Conservation (phyloP, 2,797 vertebrate species). For the Coregonus sp. region DNA sequence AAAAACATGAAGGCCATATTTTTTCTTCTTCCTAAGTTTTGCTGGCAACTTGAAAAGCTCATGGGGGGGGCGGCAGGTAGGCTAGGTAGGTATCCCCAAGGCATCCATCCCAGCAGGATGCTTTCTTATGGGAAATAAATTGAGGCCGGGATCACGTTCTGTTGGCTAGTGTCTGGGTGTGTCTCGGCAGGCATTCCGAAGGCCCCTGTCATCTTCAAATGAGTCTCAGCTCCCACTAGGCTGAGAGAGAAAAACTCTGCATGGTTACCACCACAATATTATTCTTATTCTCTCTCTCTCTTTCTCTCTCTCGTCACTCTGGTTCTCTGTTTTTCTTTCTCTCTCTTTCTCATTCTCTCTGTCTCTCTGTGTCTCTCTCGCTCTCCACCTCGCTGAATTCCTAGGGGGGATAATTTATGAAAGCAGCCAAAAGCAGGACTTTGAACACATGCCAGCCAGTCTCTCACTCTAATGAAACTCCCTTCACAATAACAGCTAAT, state of each 20-base stretch:
- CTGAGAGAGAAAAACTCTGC: slow-evolving; percentile 47
- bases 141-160: slow-evolving; percentile 31
- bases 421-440: slow-evolving; percentile 33
- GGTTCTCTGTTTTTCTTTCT: slow-evolving; percentile 6
- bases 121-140: slow-evolving; percentile 34
- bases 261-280: slow-evolving; percentile 15
- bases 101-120: slow-evolving; percentile 9
- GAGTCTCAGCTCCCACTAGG: slow-evolving; percentile 17
- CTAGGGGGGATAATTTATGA: slow-evolving; percentile 46
- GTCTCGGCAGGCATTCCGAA: slow-evolving; percentile 46
- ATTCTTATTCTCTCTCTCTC: not conserved
- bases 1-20: slow-evolving; percentile 1
- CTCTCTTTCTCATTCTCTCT: slow-evolving; percentile 11
- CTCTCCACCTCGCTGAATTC: slow-evolving; percentile 34
- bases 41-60: not conserved
- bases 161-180: slow-evolving; percentile 16
- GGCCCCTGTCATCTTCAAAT: slow-evolving; percentile 25
- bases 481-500: slow-evolving; percentile 64
- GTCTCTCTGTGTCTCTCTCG: not conserved
- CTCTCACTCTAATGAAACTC: slow-evolving; percentile 75
- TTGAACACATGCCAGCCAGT: slow-evolving; percentile 73
- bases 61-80: slow-evolving; percentile 1
- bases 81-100: slow-evolving; percentile 15
- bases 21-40: not conserved
- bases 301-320: not conserved